A percentile compares a stretch with the other conserved stretches of the same genome.
phyloP scores from a whole-genome alignment of 1,140 invertebrate genomes.

The Himalopsyche phryganea region DNA sequence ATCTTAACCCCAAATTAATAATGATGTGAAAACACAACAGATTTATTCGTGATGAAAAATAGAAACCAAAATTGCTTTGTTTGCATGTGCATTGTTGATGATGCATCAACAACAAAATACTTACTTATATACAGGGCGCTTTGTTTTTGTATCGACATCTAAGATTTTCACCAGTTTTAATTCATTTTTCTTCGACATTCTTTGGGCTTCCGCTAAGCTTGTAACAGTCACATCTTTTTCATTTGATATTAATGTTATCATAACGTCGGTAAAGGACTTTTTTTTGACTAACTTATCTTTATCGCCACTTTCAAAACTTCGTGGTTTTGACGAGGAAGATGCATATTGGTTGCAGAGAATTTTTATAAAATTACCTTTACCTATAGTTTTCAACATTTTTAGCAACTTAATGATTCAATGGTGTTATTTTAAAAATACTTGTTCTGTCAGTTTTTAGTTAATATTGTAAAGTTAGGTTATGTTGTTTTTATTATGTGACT shows the following conservation, averaged over 20 bases:
- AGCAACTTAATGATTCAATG: not conserved
- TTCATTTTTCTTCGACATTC: constrained; percentile 57
- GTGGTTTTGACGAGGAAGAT: constrained; percentile 6
- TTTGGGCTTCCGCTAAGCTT: constrained; percentile 51
- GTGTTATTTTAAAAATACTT: no score
- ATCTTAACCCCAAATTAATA: no score
- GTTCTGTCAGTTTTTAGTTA: not conserved
- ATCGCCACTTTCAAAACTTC: not conserved
- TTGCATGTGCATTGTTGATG: no score
- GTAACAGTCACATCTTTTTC: constrained; percentile 8
- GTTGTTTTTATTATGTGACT: no score
- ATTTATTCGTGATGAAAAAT: no score
- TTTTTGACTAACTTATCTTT: constrained; percentile 13
- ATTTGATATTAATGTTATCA: constrained; percentile 13
- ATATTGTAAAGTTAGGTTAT: no score
- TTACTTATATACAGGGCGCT: constrained; percentile 60
- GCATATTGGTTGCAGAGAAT: constrained; percentile 5
- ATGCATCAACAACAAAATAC: no score
- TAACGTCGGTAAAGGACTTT: constrained; percentile 6
- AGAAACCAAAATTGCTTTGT: no score
- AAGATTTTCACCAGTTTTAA: constrained; percentile 63
- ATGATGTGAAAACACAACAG: no score
- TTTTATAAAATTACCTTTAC: constrained; percentile 1
- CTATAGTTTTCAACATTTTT: constrained; percentile 17
- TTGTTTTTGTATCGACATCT: constrained; percentile 59